Base-by-base conservation (phyloP, 2,888 invertebrate species). In the Troides oblongomaculatus region DNA sequence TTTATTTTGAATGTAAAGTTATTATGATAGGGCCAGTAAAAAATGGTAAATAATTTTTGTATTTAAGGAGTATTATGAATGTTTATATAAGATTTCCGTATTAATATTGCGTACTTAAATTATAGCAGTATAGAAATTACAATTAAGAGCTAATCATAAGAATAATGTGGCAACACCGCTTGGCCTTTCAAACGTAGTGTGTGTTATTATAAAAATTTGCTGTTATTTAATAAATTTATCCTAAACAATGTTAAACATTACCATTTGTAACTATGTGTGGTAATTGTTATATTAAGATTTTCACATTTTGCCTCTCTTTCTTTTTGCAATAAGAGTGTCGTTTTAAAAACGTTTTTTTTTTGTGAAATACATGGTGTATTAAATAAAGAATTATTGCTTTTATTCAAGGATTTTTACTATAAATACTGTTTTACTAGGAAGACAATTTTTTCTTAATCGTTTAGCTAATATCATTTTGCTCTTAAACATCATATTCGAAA, bases 111-210 rank as follows among this genome's bases (percentile, higher is more conserved):
- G 57, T 71, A 63, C 66, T 71, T 68, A 71, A 71, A 71, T 25
- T 70, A 65, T 46, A 65, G 46, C 62, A 57, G 21, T 46, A 70
- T 66, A 62, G n/a, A 61, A 43, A 62, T 61, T 65, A 65, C 50
- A 57, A 56, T 71, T 43, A 68, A 61, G 66, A 64, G 1, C 69
- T 68, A 70, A 46, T 58, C 62, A 58, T 73, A 69, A 78, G 76
- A 79, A 87, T 79, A 86, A 82, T 86, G 82, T 92, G 92, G 92
- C 92, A 92, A 92, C 92, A 92, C 92, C 92, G 92, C 91, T 92
- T 92, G 92, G 92, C 92, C 92, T 92, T 90, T 88, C 86, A 90
- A 85, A 82, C 78, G 86, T 89, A 90, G 91, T 90, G 84, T 88
- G 87, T 88, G 88, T 86, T 79, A 46, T 46, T 79, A 77, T 78